A percentile compares a stretch with the other conserved stretches of the same genome.
phyloP scores from a whole-genome alignment of 1,140 invertebrate genomes.

The Archegozetes longisetosus region DNA sequence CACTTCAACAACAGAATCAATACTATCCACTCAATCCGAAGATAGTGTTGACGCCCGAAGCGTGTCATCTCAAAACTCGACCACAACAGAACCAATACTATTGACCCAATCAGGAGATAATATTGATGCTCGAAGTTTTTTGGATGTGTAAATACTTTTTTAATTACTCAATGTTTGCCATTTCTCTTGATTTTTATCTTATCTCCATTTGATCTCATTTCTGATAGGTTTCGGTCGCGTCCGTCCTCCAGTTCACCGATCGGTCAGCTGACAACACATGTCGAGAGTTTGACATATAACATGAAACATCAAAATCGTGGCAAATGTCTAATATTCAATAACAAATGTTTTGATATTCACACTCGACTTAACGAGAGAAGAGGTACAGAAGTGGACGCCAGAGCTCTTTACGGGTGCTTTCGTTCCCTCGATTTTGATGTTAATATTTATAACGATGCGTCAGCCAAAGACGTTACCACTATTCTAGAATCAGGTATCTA shows the following conservation, averaged over 20 bases:
- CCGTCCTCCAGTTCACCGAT: background rate
- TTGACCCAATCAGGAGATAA: background rate
- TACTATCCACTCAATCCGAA: background rate
- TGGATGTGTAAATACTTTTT: background rate
- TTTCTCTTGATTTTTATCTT: too few relatives aligned
- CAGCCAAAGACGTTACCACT: background rate
- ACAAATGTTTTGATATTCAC: conserved; percentile 38
- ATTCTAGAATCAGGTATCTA: background rate
- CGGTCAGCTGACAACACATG: background rate
- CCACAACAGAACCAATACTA: background rate
- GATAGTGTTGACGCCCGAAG: background rate
- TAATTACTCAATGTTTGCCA: background rate
- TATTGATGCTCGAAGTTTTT: background rate
- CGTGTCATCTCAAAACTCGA: too few relatives aligned
- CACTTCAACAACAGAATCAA: too few relatives aligned
- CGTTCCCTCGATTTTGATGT: background rate
- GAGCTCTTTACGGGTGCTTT: background rate
- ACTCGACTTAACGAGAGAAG: background rate
- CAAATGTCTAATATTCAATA: conserved; percentile 73
- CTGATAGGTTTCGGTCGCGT: too few relatives aligned
- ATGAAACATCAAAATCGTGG: conserved; percentile 70
- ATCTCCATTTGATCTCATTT: too few relatives aligned
- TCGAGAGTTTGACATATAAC: conserved; percentile 41
- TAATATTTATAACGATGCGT: background rate
- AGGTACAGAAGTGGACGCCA: conserved; percentile 6